Evolutionary conservation across 2,797 vertebrate genomes (phyloP).

Genomic region (Clarias pachynema): DNA sequence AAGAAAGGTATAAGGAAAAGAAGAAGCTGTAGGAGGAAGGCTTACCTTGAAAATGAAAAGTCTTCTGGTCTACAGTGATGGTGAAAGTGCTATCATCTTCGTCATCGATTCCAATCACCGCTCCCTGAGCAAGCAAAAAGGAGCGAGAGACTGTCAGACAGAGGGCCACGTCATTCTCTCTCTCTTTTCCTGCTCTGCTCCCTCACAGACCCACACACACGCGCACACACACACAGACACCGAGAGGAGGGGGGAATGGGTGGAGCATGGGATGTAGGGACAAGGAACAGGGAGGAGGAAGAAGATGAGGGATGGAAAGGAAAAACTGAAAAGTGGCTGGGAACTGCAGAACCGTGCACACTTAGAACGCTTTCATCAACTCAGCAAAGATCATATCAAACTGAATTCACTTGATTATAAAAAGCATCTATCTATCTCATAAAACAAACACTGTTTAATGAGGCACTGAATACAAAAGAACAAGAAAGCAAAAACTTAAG

Average conservation of each 20-base stretch:
- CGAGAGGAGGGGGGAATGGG: slow-evolving; percentile 56
- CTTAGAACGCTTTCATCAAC: not conserved
- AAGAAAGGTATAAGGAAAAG: not conserved
- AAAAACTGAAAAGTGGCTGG: slow-evolving; percentile 52
- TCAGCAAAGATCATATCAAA: slow-evolving; percentile 1
- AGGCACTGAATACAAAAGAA: not conserved
- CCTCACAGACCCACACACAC: slow-evolving; percentile 36
- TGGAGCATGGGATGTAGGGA: slow-evolving; percentile 58
- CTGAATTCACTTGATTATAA: not conserved
- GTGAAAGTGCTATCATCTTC: slow-evolving; percentile 99
- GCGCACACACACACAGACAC: slow-evolving; percentile 25
- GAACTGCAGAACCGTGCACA: slow-evolving; percentile 11
- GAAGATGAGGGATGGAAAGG: slow-evolving; percentile 59
- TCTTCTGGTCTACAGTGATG: slow-evolving; percentile 99
- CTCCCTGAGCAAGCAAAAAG: slow-evolving; percentile 90
- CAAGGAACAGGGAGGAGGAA: slow-evolving; percentile 42
- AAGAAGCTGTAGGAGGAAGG: slow-evolving; percentile 45
- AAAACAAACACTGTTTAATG: not conserved
- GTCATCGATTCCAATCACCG: slow-evolving; percentile 99
- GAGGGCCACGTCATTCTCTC: slow-evolving; percentile 86
- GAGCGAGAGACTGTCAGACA: slow-evolving; percentile 74
- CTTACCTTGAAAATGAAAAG: slow-evolving; percentile 99
- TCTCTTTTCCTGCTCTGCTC: slow-evolving; percentile 75
- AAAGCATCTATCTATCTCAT: not conserved
- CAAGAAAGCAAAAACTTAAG: not conserved